Percentiles rank a stretch among this genome's conserved stretches.
Conservation (phyloP, 2,888 invertebrate species). For the Pachymerium ferrugineum region DNA sequence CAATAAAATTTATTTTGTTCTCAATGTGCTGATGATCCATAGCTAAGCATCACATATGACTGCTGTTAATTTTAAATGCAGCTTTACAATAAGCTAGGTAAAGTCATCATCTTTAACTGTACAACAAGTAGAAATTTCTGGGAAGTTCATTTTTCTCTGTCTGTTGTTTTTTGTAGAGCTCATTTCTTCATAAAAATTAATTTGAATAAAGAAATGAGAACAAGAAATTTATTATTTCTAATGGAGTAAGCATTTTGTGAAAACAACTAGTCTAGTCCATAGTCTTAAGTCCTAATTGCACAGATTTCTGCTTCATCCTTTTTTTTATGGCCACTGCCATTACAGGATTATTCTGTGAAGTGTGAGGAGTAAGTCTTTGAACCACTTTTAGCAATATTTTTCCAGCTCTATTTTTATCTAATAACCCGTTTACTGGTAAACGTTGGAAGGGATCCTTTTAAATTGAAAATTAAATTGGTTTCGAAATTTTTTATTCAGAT, state of each 20-base stretch:
- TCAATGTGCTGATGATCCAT: no score
- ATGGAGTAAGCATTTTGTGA: not conserved
- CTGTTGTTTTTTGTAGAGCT: no score
- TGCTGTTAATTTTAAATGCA: no score
- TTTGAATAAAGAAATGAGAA: not conserved
- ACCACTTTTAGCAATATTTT: conserved; percentile 2
- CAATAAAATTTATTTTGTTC: no score
- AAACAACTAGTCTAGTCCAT: not conserved
- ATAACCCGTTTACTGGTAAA: not conserved
- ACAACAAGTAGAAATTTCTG: no score
- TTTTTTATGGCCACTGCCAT: not conserved
- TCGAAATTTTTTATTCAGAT: not conserved
- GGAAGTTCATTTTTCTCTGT: no score
- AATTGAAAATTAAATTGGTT: conserved; percentile 16
- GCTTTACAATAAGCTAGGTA: no score
- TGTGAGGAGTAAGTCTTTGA: not conserved
- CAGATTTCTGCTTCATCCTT: conserved; percentile 5
- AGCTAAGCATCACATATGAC: no score
- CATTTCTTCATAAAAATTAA: no score
- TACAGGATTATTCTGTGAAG: conserved; percentile 4
- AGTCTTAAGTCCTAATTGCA: not conserved
- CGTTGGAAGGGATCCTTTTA: not conserved
- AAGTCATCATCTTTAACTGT: no score
- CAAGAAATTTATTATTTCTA: not conserved
- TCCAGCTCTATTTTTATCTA: not conserved